Evolutionary conservation across 2,113 vertebrate species (phyloP).

Genomic region (Gobiocypris rarus): DNA sequence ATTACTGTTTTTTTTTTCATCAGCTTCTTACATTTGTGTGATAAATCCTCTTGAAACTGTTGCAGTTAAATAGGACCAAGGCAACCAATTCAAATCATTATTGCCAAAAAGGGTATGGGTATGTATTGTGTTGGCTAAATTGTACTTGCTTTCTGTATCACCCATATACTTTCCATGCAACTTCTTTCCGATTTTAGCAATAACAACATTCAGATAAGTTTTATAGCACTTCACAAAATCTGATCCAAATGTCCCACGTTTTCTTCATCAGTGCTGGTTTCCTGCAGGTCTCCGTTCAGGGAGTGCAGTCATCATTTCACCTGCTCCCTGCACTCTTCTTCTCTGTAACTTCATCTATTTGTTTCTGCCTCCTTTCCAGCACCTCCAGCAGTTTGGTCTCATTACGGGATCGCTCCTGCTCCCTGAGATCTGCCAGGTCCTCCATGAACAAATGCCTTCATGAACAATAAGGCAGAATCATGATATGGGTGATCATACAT

Average conservation of each 20-base stretch:
- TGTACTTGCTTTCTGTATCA: neutral
- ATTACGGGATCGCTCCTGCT: conserved; percentile 66
- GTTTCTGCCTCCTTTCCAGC: conserved; percentile 72
- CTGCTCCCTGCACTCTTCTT: conserved; percentile 60
- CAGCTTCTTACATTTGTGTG: too few relatives aligned
- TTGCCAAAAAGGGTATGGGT: neutral
- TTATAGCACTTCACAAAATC: neutral
- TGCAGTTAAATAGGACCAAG: neutral
- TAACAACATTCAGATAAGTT: neutral
- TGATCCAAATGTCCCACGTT: neutral
- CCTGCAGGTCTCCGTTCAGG: neutral
- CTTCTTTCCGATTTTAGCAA: neutral
- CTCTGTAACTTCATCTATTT: conserved; percentile 66
- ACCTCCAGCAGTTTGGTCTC: conserved; percentile 65
- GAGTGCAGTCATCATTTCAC: neutral
- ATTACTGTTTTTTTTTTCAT: too few relatives aligned
- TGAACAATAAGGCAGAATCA: neutral
- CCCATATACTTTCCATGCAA: neutral
- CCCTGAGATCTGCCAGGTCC: conserved; percentile 71
- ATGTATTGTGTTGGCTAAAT: neutral
- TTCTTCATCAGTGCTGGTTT: conserved; percentile 1
- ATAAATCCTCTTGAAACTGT: neutral
- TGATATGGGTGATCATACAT: neutral
- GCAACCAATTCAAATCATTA: neutral
- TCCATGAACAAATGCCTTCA: conserved; percentile 72